A percentile compares a stretch with the other conserved stretches of the same genome.
These are phyloP conservation scores for Tapirus terrestris DNA, from an alignment of 2,113 vertebrate species.

Conservation along the genomic window DNA sequence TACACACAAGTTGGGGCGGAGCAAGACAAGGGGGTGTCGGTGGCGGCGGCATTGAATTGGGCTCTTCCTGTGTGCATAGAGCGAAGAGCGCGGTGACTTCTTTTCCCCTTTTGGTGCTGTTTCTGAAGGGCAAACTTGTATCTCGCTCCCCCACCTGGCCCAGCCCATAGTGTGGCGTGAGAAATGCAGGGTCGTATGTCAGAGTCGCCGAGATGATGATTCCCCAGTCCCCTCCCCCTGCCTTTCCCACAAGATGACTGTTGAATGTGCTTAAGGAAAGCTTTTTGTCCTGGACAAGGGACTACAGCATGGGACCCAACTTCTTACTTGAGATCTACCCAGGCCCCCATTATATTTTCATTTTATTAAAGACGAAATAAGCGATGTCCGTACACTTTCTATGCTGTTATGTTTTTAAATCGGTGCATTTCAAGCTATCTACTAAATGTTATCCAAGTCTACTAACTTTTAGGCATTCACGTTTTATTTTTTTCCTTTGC, in stretches of 20 bases:
- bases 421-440: background rate
- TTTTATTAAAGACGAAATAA: slow-evolving; percentile 41
- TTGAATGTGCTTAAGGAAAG: slow-evolving; percentile 11
- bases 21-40: slow-evolving; percentile 52
- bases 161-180: background rate
- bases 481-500: background rate
- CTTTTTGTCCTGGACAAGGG: slow-evolving; percentile 49
- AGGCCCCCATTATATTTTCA: background rate
- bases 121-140: slow-evolving; percentile 17
- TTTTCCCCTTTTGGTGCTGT: slow-evolving; percentile 47
- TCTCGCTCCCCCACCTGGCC: slow-evolving; percentile 9
- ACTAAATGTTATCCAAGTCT: background rate
- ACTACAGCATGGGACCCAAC: slow-evolving; percentile 2
- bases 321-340: background rate
- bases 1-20: slow-evolving; percentile 48
- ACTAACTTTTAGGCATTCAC: slow-evolving; percentile 12
- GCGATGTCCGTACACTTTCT: background rate
- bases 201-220: background rate
- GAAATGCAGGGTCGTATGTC: background rate
- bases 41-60: slow-evolving; percentile 41
- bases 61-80: slow-evolving; percentile 71
- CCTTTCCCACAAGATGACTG: background rate
- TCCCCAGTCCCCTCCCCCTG: background rate
- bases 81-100: slow-evolving; percentile 56
- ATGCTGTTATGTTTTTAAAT: background rate